A percentile compares a stretch with the other conserved stretches of the same genome.
These are phyloP conservation scores for Myotis myotis DNA, from an alignment of 2,797 vertebrate species.

Conservation along the genomic window DNA sequence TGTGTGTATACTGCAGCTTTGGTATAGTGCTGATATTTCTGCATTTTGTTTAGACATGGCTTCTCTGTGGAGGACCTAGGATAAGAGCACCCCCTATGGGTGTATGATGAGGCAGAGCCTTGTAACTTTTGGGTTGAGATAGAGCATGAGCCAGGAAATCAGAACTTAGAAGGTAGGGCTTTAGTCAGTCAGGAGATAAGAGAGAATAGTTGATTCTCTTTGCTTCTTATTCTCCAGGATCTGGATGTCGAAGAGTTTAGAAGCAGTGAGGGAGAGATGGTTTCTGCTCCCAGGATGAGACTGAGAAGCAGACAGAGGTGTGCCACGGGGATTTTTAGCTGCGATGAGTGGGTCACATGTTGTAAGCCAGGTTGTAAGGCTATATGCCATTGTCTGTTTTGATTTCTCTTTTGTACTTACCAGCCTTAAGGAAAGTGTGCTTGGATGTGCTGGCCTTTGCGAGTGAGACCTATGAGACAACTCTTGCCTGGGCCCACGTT, in stretches of 20 bases:
- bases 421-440: background rate
- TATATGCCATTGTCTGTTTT: background rate
- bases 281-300: background rate
- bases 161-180: background rate
- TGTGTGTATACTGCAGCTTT: background rate
- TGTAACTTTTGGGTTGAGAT: background rate
- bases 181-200: background rate
- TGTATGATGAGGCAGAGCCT: background rate
- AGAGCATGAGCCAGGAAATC: constrained; percentile 5
- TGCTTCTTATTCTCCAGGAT: background rate
- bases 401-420: background rate
- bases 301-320: background rate
- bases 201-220: background rate
- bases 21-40: background rate
- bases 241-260: background rate
- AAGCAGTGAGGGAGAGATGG: background rate
- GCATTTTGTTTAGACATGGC: background rate
- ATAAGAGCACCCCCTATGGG: background rate
- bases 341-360: background rate
- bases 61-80: background rate
- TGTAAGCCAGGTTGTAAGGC: background rate
- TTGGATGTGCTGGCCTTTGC: background rate
- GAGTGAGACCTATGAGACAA: background rate
- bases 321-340: background rate
- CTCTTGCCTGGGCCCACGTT: background rate